Percentiles rank a stretch among this genome's conserved stretches.
phyloP scores from a whole-genome alignment of 2,888 invertebrate species.

The Lydus trimaculatus region DNA sequence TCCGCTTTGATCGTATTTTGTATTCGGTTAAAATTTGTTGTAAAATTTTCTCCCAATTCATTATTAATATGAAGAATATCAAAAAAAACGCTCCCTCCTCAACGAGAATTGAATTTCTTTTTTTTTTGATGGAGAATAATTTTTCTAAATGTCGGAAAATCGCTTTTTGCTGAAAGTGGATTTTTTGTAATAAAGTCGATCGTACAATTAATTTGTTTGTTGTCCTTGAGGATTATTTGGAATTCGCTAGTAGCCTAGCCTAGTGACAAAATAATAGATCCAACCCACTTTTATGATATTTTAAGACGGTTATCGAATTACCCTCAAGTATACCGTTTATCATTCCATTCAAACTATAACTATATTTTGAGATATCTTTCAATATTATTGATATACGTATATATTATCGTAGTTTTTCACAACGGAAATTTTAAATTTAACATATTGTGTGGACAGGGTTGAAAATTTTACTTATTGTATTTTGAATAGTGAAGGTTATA shows the following conservation, averaged over 20 bases:
- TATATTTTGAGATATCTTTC: not conserved
- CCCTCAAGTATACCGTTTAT: not conserved
- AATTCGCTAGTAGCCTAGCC: not conserved
- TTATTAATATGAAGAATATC: not conserved
- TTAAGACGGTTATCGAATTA: not conserved
- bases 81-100: too few relatives aligned
- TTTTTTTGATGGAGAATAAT: too few relatives aligned
- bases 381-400: not conserved
- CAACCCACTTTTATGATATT: not conserved
- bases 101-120: too few relatives aligned
- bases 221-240: not conserved
- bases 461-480: conserved; percentile 20
- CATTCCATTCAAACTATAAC: not conserved
- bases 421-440: not conserved
- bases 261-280: conserved; percentile 3
- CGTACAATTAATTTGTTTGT: not conserved
- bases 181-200: not conserved
- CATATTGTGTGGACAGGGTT: conserved; percentile 3
- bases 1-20: not conserved
- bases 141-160: too few relatives aligned
- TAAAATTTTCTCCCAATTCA: not conserved
- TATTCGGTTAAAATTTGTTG: not conserved
- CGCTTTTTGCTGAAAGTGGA: too few relatives aligned
- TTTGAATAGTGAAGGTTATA: conserved; percentile 28
- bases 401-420: not conserved